Evolutionary conservation across 2,888 invertebrate species (phyloP), one percentile per base, ranked within the genome.

Genomic region (Agrotis clavis): DNA sequence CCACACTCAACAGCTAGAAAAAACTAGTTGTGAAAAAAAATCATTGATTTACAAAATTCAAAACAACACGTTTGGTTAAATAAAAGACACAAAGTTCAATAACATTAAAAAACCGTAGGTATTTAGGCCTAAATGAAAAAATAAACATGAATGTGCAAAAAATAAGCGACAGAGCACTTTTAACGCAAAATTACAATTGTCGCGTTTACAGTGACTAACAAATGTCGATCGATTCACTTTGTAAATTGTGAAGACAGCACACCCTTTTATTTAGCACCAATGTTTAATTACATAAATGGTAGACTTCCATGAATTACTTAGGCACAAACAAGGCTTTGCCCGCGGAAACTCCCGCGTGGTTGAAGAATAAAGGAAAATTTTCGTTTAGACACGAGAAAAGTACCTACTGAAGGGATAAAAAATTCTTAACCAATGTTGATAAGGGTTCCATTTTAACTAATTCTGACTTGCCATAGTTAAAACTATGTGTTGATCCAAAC

Each of bases 251-350:
- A 53, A 66, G n/a, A 9, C 50, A 21, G 50, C n/a, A 25, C 56
- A 51, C 68, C 67, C 30, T 47, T 35, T 50, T 45, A 45, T 72
- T 21, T 21, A 18, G 1, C 9, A 57, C 35, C 7, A 30, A 47
- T 47, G 19, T 74, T 53, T 57, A 56, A 21, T 64, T 48, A 65
- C 41, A 41, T 19, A 2, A 50, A 50, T 19, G 5, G 59, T 45
- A 35, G 14, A 14, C 30, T 35, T 7, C 1, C 56, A 50, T 41
- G 63, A 57, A 68, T 65, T 69, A 79, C 63, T 62, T 30, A 56
- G 30, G 1, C 35, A 30, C 6, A 30, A 30, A 30, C 30, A 4
- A 41, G 41, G 0, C 4, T 0, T 41, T 41, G 41, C 41, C 11
- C 41, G 41, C 41, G 41, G 41, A 1, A 41, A 41, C 41, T 9